Percentiles rank a stretch among this genome's conserved stretches.
Conservation (phyloP, 2,797 vertebrate genomes). For the Protosalanx chinensis region DNA sequence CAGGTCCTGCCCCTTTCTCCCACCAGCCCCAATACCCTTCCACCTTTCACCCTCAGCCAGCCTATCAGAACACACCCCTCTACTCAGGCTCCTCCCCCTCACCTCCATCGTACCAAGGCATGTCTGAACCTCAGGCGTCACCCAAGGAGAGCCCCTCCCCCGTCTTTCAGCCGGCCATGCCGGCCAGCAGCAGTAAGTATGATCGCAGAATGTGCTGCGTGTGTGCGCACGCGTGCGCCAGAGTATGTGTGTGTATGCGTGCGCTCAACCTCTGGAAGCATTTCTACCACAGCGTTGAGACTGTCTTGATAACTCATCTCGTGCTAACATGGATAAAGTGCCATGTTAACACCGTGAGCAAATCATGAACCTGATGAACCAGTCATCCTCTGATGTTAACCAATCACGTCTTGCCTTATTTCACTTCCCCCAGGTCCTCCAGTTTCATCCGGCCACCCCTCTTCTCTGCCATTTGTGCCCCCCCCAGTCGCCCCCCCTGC, state of each 20-base stretch:
- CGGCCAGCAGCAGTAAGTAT: conserved; percentile 89
- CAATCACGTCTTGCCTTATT: conserved; percentile 4
- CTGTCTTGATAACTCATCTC: neutral
- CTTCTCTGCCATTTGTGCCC: conserved; percentile 63
- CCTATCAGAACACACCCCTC: conserved; percentile 75
- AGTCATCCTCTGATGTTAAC: conserved; percentile 27
- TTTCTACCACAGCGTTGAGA: neutral
- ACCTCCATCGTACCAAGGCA: conserved; percentile 80
- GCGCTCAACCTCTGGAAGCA: neutral
- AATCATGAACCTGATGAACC: conserved; percentile 10
- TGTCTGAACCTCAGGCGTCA: conserved; percentile 75
- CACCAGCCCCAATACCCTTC: conserved; percentile 65
- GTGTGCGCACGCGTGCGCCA: conserved; percentile 16
- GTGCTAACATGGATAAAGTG: conserved; percentile 4
- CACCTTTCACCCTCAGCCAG: conserved; percentile 70
- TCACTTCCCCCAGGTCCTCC: conserved; percentile 72
- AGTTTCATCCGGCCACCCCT: conserved; percentile 85
- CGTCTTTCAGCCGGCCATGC: conserved; percentile 79
- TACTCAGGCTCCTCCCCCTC: conserved; percentile 67
- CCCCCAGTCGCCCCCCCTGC: conserved; percentile 72
- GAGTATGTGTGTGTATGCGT: conserved; percentile 3
- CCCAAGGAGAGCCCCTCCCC: conserved; percentile 86
- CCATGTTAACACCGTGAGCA: neutral
- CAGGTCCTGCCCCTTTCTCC: conserved; percentile 62
- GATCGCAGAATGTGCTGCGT: conserved; percentile 22